Evolutionary conservation across 2,888 invertebrate genomes (phyloP).

Genomic region (Allacma fusca): DNA sequence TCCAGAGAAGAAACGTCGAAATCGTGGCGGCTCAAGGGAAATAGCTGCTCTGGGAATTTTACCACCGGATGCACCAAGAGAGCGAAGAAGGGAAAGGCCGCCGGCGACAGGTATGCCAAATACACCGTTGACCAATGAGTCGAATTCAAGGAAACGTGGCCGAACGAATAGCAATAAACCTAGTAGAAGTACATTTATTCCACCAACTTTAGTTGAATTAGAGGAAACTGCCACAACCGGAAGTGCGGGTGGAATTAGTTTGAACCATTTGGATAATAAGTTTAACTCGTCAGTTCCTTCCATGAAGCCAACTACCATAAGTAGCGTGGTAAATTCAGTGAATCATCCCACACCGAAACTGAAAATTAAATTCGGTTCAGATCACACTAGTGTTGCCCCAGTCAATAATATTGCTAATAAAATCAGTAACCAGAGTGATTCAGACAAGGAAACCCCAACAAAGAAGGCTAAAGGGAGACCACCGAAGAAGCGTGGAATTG

Average conservation of each 20-base stretch:
- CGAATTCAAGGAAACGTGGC: slow-evolving; percentile 65
- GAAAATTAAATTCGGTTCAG: slow-evolving; percentile 60
- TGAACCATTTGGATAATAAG: background rate
- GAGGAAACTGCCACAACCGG: slow-evolving; percentile 40
- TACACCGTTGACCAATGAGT: slow-evolving; percentile 49
- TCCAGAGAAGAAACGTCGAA: slow-evolving; percentile 64
- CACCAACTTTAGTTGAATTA: slow-evolving; percentile 58
- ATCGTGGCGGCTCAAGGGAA: slow-evolving; percentile 65
- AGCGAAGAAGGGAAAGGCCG: slow-evolving; percentile 50
- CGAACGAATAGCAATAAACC: slow-evolving; percentile 55
- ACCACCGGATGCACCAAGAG: slow-evolving; percentile 53
- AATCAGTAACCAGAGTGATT: slow-evolving; percentile 53
- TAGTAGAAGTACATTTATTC: slow-evolving; percentile 57
- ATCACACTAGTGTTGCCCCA: slow-evolving; percentile 5
- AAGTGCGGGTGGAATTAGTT: slow-evolving; percentile 5
- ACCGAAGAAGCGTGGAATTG: slow-evolving; percentile 76
- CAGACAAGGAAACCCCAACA: slow-evolving; percentile 59
- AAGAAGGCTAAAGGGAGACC: slow-evolving; percentile 69
- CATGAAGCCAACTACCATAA: slow-evolving; percentile 33
- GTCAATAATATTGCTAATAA: slow-evolving; percentile 31
- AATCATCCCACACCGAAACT: slow-evolving; percentile 61
- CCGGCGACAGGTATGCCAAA: slow-evolving; percentile 38
- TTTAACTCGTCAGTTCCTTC: background rate
- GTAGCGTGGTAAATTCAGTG: slow-evolving; percentile 53
- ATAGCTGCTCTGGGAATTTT: slow-evolving; percentile 61